Percentiles rank a stretch among this genome's conserved stretches.
Evolutionary conservation across 2,113 vertebrate genomes (phyloP).

Genomic region (Bolborhynchus lineola): DNA sequence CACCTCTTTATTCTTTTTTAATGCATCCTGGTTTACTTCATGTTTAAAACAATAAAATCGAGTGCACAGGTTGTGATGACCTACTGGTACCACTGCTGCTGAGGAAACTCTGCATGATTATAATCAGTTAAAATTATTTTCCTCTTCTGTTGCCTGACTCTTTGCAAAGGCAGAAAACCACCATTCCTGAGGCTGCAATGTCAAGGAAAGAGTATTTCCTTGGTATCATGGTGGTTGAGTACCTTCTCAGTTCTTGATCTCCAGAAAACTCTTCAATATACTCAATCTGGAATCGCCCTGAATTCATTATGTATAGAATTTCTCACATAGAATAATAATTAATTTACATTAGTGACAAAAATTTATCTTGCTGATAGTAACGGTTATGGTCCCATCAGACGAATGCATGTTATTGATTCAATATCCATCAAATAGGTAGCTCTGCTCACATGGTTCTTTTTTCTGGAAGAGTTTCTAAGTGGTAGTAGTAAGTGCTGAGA

Average conservation of each 20-base stretch:
- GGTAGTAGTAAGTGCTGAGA: not conserved
- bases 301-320: not conserved
- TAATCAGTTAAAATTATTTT: not conserved
- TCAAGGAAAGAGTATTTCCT: not conserved
- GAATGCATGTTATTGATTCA: not conserved
- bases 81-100: not conserved
- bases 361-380: not conserved
- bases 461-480: not conserved
- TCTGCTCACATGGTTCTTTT: not conserved
- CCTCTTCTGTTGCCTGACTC: not conserved
- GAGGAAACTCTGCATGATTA: not conserved
- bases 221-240: not conserved
- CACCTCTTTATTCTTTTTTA: not conserved
- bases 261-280: not conserved
- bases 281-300: not conserved
- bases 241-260: not conserved
- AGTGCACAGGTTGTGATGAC: not conserved
- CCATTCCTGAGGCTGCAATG: not conserved
- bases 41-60: not conserved
- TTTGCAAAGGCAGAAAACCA: not conserved
- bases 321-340: not conserved
- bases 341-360: not conserved
- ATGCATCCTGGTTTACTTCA: not conserved
- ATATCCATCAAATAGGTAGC: not conserved
- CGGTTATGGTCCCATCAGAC: not conserved